A percentile compares a stretch with the other conserved stretches of the same genome.
Evolutionary conservation across 2,797 vertebrate genomes (phyloP).

Genomic region (Micropoecilia bifurca): DNA sequence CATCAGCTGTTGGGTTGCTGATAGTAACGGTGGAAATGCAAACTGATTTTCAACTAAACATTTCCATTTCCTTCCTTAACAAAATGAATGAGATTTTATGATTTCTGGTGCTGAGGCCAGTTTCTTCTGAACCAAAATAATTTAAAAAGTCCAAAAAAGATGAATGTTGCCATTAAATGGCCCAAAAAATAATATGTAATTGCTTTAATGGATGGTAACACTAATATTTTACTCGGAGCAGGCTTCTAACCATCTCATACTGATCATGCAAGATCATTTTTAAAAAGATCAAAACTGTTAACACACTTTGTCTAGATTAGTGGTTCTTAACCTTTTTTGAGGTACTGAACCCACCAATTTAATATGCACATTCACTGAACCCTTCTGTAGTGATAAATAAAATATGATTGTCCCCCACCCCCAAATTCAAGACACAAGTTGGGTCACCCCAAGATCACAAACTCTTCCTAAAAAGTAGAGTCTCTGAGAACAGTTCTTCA

Average conservation of each 20-base stretch:
- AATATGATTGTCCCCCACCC: too few species aligned
- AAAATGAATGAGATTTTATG: neutral
- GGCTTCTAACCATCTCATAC: neutral
- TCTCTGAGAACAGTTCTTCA: too few species aligned
- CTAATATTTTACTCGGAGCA: neutral
- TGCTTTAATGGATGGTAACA: neutral
- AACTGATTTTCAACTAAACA: neutral
- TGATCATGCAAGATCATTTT: neutral
- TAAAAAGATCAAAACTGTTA: neutral
- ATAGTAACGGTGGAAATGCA: neutral
- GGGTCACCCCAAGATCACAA: too few species aligned
- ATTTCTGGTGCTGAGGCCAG: neutral
- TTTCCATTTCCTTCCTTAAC: neutral
- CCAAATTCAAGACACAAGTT: too few species aligned
- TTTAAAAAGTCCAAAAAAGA: neutral
- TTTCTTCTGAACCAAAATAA: neutral
- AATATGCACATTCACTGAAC: too few species aligned
- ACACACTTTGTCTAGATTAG: neutral
- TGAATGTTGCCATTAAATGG: neutral
- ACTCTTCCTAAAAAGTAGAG: too few species aligned
- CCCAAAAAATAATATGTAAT: neutral
- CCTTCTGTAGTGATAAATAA: too few species aligned
- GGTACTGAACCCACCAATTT: too few species aligned
- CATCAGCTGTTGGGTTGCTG: neutral
- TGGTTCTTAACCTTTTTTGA: too few species aligned